These are phyloP conservation scores for Harmothoe impar DNA, from an alignment of 2,888 invertebrate species.

Conservation along the genomic window DNA sequence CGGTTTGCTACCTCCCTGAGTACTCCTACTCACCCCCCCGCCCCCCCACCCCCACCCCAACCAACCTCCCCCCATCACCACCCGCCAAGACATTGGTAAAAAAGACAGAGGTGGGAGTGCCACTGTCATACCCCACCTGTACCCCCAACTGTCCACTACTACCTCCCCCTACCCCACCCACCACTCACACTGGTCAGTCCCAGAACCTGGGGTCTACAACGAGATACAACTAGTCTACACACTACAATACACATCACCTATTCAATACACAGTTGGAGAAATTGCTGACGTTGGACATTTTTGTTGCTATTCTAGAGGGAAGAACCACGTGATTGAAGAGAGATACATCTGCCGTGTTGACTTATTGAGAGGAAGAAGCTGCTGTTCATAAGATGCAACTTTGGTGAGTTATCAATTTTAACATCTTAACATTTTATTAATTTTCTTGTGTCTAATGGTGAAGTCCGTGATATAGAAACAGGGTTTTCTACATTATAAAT, in stretches of 20 bases:
- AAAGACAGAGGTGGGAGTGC: conserved; percentile 2
- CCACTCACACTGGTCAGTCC: neutral
- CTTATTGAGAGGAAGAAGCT: neutral
- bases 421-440: too few species aligned
- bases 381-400: conserved; percentile 22
- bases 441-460: too few species aligned
- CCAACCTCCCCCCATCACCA: neutral
- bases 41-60: neutral
- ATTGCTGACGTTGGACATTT: neutral
- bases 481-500: too few species aligned
- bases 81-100: neutral
- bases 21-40: neutral
- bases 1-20: neutral
- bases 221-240: neutral
- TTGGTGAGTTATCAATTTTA: neutral
- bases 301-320: neutral
- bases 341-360: neutral
- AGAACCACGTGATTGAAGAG: neutral
- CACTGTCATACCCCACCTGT: neutral
- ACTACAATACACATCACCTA: neutral
- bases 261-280: neutral
- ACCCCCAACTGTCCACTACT: neutral
- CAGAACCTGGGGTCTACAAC: neutral
- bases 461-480: too few species aligned
- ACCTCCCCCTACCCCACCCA: too few species aligned